phyloP scores from a whole-genome alignment of 2,797 vertebrate species.

The Coluber constrictor region DNA sequence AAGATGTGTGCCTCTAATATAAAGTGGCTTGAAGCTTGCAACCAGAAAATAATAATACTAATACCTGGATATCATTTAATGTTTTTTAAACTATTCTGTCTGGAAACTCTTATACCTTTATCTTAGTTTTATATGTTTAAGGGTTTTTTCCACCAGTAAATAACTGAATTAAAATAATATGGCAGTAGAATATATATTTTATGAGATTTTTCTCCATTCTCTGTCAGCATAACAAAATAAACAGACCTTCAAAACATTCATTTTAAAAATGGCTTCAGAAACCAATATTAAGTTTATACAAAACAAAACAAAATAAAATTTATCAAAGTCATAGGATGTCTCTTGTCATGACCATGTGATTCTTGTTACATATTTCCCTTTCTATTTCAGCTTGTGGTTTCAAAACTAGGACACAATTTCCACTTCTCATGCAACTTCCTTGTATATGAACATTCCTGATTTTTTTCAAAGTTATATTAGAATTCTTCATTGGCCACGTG shows the following conservation, averaged over 20 bases:
- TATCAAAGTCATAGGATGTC: background rate
- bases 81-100: background rate
- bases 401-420: background rate
- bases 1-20: background rate
- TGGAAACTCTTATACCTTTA: background rate
- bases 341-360: background rate
- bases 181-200: background rate
- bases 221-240: conserved; percentile 9
- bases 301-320: background rate
- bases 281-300: background rate
- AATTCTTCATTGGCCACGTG: background rate
- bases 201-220: background rate
- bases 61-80: background rate
- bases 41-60: background rate
- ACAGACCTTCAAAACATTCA: background rate
- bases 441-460: background rate
- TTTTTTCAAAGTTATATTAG: background rate
- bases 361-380: background rate
- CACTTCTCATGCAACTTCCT: background rate
- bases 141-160: background rate
- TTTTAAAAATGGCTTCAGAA: background rate
- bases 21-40: background rate
- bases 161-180: background rate
- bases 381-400: conserved; percentile 8
- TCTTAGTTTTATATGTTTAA: background rate